Percentiles rank a stretch among this genome's conserved stretches.
These are phyloP conservation scores for Drosophila engyochracea DNA, from an alignment of 2,888 invertebrate genomes.

Conservation along the genomic window DNA sequence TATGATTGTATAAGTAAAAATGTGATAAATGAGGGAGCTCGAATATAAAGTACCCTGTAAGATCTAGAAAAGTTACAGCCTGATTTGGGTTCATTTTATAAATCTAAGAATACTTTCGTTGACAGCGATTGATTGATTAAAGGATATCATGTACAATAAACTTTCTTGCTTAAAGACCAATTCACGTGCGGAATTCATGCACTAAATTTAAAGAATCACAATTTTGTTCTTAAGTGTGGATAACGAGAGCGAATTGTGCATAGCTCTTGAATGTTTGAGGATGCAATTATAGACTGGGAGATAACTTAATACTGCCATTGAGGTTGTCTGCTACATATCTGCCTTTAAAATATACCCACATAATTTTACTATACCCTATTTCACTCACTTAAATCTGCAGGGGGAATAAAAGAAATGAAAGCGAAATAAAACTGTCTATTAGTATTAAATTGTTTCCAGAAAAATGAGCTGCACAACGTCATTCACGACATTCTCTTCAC, in stretches of 20 bases:
- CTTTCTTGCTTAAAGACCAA: neutral
- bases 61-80: rapidly evolving
- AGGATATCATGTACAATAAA: neutral
- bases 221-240: neutral
- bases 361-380: neutral
- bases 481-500: neutral
- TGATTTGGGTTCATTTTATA: neutral
- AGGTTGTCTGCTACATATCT: neutral
- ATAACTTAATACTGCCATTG: neutral
- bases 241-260: neutral
- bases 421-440: slow-evolving; percentile 6
- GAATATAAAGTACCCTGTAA: neutral
- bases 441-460: neutral
- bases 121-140: neutral
- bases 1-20: neutral
- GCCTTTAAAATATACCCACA: neutral
- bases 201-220: neutral
- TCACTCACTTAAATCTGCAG: neutral
- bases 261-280: neutral
- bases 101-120: neutral
- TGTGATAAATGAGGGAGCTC: rapidly evolving
- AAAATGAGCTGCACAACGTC: neutral
- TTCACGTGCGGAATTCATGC: neutral
- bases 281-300: neutral
- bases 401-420: neutral